Conservation (phyloP, 1,140 invertebrate species). For the Phenacoccus solenopsis region DNA sequence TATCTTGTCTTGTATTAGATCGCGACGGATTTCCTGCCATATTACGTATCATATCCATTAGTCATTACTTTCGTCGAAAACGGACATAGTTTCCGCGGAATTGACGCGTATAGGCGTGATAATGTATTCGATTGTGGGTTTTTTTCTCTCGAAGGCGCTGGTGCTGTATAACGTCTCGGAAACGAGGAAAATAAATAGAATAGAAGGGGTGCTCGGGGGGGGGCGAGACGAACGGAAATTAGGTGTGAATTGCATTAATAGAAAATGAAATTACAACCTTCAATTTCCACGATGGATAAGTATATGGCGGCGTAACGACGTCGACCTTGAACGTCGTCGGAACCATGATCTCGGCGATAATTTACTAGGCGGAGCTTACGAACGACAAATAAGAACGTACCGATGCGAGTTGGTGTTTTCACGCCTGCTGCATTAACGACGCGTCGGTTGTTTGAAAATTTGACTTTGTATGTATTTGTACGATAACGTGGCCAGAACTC, state of each 20-base stretch:
- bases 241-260: slow-evolving; percentile 2
- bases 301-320: not conserved
- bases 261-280: slow-evolving; percentile 3
- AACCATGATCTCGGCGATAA: not conserved
- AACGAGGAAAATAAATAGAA: slow-evolving; percentile 3
- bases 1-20: not conserved
- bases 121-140: not conserved
- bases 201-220: too few relatives aligned
- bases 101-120: too few relatives aligned
- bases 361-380: not conserved
- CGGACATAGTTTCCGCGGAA: not conserved
- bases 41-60: not conserved
- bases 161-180: not conserved
- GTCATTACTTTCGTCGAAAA: not conserved
- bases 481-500: not conserved
- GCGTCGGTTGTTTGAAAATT: too few relatives aligned
- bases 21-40: not conserved
- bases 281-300: not conserved
- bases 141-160: not conserved
- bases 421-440: not conserved
- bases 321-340: not conserved
- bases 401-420: not conserved
- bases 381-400: not conserved
- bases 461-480: not conserved
- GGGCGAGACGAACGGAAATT: not conserved